These are phyloP conservation scores for Epinephelus moara DNA, from an alignment of 2,113 vertebrate genomes.

Conservation along the genomic window DNA sequence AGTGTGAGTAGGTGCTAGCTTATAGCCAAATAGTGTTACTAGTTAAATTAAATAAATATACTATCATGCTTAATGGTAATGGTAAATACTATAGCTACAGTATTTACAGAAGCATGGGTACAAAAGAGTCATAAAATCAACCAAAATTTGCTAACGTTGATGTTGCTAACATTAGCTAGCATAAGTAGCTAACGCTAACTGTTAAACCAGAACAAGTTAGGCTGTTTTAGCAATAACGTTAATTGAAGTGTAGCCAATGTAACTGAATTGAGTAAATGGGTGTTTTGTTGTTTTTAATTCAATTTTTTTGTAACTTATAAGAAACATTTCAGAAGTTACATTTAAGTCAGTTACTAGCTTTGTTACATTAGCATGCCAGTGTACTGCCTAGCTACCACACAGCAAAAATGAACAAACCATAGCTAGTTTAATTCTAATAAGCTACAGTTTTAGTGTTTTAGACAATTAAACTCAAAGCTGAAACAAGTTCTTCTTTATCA, in stretches of 20 bases:
- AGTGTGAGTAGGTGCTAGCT: no score
- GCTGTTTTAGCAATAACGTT: not conserved
- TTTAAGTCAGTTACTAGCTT: not conserved
- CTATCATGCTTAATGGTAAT: not conserved
- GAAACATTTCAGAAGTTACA: not conserved
- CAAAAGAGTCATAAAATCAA: no score
- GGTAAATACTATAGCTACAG: not conserved
- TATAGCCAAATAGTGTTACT: no score
- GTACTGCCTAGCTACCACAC: not conserved
- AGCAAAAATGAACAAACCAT: not conserved
- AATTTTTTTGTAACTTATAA: not conserved
- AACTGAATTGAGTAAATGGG: not conserved
- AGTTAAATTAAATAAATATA: no score
- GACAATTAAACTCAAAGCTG: not conserved
- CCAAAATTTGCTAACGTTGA: not conserved
- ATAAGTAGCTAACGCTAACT: not conserved
- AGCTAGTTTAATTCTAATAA: no score
- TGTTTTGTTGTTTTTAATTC: not conserved
- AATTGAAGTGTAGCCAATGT: not conserved
- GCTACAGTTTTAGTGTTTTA: not conserved
- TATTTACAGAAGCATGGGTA: not conserved
- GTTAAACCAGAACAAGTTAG: not conserved
- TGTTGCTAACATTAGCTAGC: not conserved
- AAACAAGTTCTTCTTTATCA: not conserved
- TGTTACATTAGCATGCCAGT: not conserved